Evolutionary conservation across 2,888 invertebrate species (phyloP).

Genomic region (Rhingia rostrata): DNA sequence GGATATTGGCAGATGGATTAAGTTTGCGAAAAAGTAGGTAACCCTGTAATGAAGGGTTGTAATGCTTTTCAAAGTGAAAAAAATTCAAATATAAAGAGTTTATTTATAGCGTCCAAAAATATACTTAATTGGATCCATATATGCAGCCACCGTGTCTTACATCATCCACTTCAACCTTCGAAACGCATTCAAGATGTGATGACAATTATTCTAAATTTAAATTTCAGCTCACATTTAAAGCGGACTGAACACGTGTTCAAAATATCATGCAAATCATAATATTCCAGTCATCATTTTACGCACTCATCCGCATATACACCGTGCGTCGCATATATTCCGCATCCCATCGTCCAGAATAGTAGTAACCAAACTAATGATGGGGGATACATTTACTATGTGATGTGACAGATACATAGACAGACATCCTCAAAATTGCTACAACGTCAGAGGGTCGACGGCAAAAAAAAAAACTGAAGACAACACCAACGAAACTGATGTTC

Average conservation of each 20-base stretch:
- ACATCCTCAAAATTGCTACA: background rate
- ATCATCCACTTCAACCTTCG: background rate
- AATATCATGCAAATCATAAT: slow-evolving; percentile 44
- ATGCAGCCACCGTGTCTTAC: no score
- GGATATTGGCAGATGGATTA: slow-evolving; percentile 12
- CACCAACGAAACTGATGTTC: slow-evolving; percentile 37
- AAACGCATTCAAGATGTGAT: background rate
- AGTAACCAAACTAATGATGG: slow-evolving; percentile 70
- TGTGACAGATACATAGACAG: slow-evolving; percentile 20
- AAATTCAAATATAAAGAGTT: no score
- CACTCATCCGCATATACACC: slow-evolving; percentile 49
- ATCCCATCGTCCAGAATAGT: slow-evolving; percentile 33
- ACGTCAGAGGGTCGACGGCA: slow-evolving; percentile 11
- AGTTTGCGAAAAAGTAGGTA: background rate
- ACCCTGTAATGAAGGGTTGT: no score
- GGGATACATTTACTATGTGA: slow-evolving; percentile 33
- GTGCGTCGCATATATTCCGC: background rate
- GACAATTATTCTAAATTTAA: slow-evolving; percentile 32
- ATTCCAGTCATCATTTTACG: slow-evolving; percentile 49
- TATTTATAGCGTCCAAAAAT: no score
- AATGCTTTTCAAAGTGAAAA: no score
- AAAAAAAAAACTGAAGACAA: slow-evolving; percentile 15
- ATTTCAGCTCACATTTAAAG: slow-evolving; percentile 30
- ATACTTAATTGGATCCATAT: no score
- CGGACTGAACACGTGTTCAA: slow-evolving; percentile 54